Percentiles rank a stretch among this genome's conserved stretches.
Evolutionary conservation across 2,888 invertebrate species (phyloP).

Genomic region (Orthonevra nobilis): DNA sequence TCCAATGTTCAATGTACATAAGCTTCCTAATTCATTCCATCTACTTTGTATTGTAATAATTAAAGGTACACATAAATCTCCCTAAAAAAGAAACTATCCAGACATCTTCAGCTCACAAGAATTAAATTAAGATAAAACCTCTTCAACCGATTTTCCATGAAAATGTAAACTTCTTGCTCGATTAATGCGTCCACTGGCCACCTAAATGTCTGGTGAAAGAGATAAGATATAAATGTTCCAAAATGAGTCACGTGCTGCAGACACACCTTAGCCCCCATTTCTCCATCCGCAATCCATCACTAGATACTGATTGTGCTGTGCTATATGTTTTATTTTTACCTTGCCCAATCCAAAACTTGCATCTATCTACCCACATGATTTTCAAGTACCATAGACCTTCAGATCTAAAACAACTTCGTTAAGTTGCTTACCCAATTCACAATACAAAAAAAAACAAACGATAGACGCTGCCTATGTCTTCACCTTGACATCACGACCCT

Average conservation of each 20-base stretch:
- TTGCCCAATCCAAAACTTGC: background rate
- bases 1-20: too few relatives aligned
- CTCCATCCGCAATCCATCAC: background rate
- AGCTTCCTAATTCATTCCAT: too few relatives aligned
- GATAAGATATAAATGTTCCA: background rate
- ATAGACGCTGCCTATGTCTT: slow-evolving; percentile 3
- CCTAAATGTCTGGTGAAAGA: background rate
- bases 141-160: too few relatives aligned
- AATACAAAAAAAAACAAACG: background rate
- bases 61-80: too few relatives aligned
- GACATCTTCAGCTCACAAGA: too few relatives aligned
- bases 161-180: too few relatives aligned
- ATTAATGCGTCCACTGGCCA: too few relatives aligned
- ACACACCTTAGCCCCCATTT: too few relatives aligned
- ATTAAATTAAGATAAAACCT: too few relatives aligned
- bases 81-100: too few relatives aligned
- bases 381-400: slow-evolving; percentile 21
- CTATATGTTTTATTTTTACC: slow-evolving; percentile 5
- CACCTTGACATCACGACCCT: slow-evolving; percentile 40
- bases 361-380: slow-evolving; percentile 5
- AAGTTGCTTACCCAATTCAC: slow-evolving; percentile 14
- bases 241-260: background rate
- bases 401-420: background rate
- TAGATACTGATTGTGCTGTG: background rate
- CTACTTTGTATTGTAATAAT: too few relatives aligned